phyloP scores from a whole-genome alignment of 1,140 invertebrate genomes.

The Apis florea region DNA sequence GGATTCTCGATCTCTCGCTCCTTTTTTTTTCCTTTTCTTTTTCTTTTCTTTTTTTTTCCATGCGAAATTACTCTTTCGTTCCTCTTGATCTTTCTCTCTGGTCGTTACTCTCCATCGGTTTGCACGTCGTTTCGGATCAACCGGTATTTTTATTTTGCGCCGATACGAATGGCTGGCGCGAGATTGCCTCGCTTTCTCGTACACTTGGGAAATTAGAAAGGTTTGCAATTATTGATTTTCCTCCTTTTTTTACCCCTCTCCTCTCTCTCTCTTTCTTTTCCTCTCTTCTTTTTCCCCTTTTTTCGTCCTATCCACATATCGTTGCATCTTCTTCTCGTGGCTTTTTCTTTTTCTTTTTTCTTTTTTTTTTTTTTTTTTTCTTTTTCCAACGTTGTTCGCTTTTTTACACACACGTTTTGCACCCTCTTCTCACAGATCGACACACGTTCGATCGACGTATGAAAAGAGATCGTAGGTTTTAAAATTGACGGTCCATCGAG shows the following conservation, averaged over 20 bases:
- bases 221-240: slow-evolving; percentile 64
- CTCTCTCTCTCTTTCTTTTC: background rate
- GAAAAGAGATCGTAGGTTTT: slow-evolving; percentile 13
- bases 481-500: slow-evolving; percentile 38
- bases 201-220: slow-evolving; percentile 72
- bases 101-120: slow-evolving; percentile 45
- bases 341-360: background rate
- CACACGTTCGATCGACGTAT: slow-evolving; percentile 25
- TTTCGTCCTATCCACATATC: too few species aligned
- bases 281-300: background rate
- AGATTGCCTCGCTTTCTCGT: slow-evolving; percentile 30
- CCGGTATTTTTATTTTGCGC: slow-evolving; percentile 49
- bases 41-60: background rate
- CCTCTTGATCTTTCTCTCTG: slow-evolving; percentile 12
- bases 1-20: background rate
- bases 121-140: slow-evolving; percentile 41
- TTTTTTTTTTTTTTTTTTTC: background rate
- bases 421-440: slow-evolving; percentile 11
- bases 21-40: background rate
- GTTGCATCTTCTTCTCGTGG: background rate
- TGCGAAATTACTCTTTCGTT: background rate
- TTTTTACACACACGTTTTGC: background rate
- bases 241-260: background rate
- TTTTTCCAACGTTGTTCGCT: background rate
- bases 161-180: slow-evolving; percentile 33